Evolutionary conservation across 2,888 invertebrate genomes (phyloP).

Genomic region (Mesoligia furuncula): DNA sequence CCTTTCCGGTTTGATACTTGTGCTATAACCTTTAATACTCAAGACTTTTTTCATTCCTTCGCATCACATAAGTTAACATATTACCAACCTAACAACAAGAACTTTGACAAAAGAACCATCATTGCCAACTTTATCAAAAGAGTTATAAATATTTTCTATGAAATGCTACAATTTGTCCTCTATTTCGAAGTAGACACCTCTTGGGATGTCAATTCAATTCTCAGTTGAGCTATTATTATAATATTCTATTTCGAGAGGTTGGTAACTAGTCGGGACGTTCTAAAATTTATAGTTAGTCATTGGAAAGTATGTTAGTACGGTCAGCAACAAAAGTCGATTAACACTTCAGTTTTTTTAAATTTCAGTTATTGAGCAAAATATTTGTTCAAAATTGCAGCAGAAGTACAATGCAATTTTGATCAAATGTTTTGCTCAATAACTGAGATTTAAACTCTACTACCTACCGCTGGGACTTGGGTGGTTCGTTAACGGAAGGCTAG

Average conservation of each 20-base stretch:
- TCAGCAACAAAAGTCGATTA: too few relatives aligned
- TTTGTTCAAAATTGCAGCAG: too few relatives aligned
- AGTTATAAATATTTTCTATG: conserved; percentile 30
- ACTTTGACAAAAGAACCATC: conserved; percentile 6
- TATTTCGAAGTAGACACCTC: conserved; percentile 34
- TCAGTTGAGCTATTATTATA: conserved; percentile 46
- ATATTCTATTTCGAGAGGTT: conserved; percentile 49
- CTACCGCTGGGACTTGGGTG: neutral
- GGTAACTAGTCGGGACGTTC: conserved; percentile 16
- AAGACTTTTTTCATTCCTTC: too few relatives aligned
- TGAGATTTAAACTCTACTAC: too few relatives aligned
- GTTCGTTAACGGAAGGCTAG: neutral
- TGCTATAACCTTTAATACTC: too few relatives aligned
- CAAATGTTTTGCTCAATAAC: too few relatives aligned
- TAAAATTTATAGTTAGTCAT: conserved; percentile 34
- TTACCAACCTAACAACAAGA: neutral
- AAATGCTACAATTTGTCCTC: conserved; percentile 31
- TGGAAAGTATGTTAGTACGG: conserved; percentile 21
- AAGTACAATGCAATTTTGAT: too few relatives aligned
- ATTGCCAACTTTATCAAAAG: conserved; percentile 9
- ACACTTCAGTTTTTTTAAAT: too few relatives aligned
- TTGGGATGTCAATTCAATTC: conserved; percentile 34
- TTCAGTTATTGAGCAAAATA: too few relatives aligned
- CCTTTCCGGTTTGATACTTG: too few relatives aligned
- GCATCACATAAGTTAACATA: neutral